phyloP scores from a whole-genome alignment of 2,113 vertebrate species.

The Emydura subglobosa region DNA sequence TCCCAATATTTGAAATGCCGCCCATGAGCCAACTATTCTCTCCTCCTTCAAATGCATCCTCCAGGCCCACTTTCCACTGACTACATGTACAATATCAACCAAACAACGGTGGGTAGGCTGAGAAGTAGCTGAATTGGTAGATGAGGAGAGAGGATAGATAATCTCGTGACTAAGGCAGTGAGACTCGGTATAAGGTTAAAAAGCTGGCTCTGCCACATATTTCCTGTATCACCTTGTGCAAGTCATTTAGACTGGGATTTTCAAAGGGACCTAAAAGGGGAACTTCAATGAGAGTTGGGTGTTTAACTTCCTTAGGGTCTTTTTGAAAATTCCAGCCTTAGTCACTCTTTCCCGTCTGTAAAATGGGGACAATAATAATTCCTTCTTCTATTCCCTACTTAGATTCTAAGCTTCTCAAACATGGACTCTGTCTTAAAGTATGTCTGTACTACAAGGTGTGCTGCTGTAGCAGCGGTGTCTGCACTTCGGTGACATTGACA shows the following conservation, averaged over 20 bases:
- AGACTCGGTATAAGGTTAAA: not conserved
- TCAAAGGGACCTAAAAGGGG: not conserved
- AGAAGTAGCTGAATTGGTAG: not conserved
- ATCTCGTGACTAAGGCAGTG: not conserved
- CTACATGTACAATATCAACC: not conserved
- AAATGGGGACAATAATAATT: not conserved
- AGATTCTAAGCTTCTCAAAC: not conserved
- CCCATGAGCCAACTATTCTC: not conserved
- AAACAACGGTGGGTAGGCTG: not conserved
- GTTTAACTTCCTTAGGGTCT: not conserved
- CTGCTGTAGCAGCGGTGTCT: not conserved
- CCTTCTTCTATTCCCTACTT: not conserved
- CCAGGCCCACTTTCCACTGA: not conserved
- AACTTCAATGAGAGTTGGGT: not conserved
- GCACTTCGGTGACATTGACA: too few relatives aligned
- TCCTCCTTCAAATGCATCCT: not conserved
- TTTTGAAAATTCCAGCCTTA: not conserved
- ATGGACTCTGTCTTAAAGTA: not conserved
- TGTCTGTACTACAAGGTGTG: fast-evolving
- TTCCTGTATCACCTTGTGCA: not conserved
- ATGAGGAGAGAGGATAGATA: too few relatives aligned
- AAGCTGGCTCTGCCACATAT: not conserved
- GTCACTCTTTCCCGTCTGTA: not conserved
- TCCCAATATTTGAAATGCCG: not conserved
- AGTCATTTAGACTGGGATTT: not conserved